Evolutionary conservation across 2,888 invertebrate species (phyloP), one percentile per base, ranked within the genome.

Genomic region (Eilema caniola): DNA sequence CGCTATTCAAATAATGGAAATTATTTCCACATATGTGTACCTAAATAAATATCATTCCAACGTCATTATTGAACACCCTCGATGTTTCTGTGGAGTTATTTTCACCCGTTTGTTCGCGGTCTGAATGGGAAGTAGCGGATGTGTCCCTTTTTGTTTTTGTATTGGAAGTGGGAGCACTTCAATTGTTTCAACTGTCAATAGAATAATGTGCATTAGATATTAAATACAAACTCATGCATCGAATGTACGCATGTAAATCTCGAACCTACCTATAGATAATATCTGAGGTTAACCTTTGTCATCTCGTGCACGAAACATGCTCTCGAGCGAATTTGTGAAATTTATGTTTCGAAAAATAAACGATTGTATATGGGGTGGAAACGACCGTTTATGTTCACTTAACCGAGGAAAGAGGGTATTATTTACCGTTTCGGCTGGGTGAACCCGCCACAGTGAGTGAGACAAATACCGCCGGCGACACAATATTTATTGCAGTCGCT

Each of bases 321-420:
- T 87, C 88, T 88, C 88, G 92, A 88, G 91, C 87, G 92, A 92
- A 93, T 92, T 93, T 89, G 90, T 88, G 85, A 92, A 94, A 94
- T 95, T 93, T 94, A 95, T 94, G 93, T 93, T 94, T 94, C 91
- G 93, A 93, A 93, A 95, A 94, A 94, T 93, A 94, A 94, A 94
- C 92, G 94, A 91, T 93, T 93, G 93, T 93, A 95, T 94, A 95
- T 95, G 95, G 95, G 94, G 95, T 95, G 95, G 95, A 95, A 95
- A 94, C 95, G 94, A 93, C 91, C 94, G 93, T 95, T 95, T 94
- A 94, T 94, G 95, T 94, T 95, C 95, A 95, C 95, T 95, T 95
- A 95, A 95, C 94, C 95, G 94, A 94, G 94, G 93, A 91, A 94
- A 93, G 95, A 94, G 95, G 95, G 94, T 94, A 94, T 94, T 95